Percentiles rank a stretch among this genome's conserved stretches.
Conservation (phyloP, 2,888 invertebrate genomes). For the Oxystoma pomonae region DNA sequence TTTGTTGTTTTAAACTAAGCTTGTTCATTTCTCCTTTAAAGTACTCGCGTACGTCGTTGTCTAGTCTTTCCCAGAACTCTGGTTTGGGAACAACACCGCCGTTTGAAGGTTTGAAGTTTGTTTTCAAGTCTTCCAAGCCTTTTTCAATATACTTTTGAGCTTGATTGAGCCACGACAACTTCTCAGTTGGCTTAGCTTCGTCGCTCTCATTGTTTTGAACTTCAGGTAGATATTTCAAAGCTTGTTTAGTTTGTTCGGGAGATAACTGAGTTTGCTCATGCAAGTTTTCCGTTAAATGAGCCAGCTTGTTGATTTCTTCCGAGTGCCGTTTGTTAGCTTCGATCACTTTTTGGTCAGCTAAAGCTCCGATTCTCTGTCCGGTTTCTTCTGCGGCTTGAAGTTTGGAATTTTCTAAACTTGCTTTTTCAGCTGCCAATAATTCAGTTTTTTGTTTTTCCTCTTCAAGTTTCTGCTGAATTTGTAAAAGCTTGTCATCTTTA, state of each 20-base stretch:
- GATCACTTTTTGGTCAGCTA: not conserved
- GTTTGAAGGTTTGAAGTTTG: constrained; percentile 24
- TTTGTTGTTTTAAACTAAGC: constrained; percentile 17
- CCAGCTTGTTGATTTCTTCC: not conserved
- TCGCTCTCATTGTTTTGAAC: not conserved
- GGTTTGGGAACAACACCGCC: constrained; percentile 21
- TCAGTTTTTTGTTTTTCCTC: not conserved
- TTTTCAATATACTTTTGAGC: not conserved
- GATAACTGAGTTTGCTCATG: not conserved
- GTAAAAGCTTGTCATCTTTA: constrained; percentile 4
- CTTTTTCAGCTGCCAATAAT: not conserved
- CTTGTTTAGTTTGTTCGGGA: not conserved
- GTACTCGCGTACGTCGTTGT: constrained; percentile 25
- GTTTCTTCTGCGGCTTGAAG: not conserved
- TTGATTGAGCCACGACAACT: not conserved
- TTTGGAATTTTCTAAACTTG: not conserved
- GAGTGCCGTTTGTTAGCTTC: not conserved
- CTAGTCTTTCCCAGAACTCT: constrained; percentile 29
- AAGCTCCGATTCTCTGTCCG: not conserved
- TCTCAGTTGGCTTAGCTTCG: not conserved
- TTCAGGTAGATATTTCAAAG: not conserved
- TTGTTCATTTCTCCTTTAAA: constrained; percentile 26
- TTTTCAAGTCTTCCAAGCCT: constrained; percentile 25
- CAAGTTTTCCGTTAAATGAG: not conserved
- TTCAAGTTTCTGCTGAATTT: not conserved